Evolutionary conservation across 2,888 invertebrate genomes (phyloP), one percentile per base, ranked within the genome.

Genomic region (Pandemis heparana): DNA sequence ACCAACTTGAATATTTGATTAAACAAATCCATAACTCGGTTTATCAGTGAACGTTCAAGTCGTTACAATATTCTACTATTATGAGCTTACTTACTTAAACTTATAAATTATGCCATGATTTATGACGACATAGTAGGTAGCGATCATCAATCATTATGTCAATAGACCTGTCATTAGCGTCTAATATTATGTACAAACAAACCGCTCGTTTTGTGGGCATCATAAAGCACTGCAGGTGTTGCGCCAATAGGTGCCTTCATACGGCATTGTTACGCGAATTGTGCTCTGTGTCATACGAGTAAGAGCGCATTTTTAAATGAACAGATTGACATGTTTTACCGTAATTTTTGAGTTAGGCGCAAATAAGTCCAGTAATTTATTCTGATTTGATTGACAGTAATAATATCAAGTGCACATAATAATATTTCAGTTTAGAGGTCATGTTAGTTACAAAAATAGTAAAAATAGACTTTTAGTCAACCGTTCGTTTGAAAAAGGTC

Each of bases 141-240:
- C 68, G n/a, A 38, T 48, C 63, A 60, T 69, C 39, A 69, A 73
- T 72, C 62, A 67, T n/a, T 60, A 23, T 59, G 46, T 63, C 68
- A 64, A 67, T 73, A 63, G 43, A 8, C 39, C 23, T 23, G 38
- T 41, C 72, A 67, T 67, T 72, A 67, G 67, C 53, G 23, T 60
- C 53, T 62, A 66, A 71, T 62, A 62, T 32, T 51, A 68, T 63
- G 43, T 38, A 68, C 62, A 62, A 56, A 68, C 56, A 56, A 68
- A 64, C 68, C 39, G n/a, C 62, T 67, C n/a, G 63, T 59, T 68
- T 56, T 18, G 5, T 62, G 68, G 43, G 63, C 67, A 39, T 38
- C 46, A 60, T 65, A 38, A 51, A 48, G 62, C 72, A 59, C 43
- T 14, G 32, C 23, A 67, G 62, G 46, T 32, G 62, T 56, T 48